phyloP scores from a whole-genome alignment of 2,113 vertebrate genomes.

The Peromyscus polionotus region DNA sequence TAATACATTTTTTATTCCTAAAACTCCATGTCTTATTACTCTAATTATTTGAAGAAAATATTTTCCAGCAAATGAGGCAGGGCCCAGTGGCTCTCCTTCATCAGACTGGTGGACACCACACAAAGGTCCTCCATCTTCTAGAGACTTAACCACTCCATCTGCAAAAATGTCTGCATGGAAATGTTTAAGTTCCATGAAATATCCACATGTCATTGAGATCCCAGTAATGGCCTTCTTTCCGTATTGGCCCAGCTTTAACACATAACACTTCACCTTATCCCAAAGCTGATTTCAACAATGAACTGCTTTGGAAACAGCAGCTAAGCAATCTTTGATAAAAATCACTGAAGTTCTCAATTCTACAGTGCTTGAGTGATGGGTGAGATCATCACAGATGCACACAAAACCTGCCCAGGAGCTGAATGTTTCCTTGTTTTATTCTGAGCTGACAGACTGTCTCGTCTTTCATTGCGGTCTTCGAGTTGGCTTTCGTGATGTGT shows the following conservation, averaged over 20 bases:
- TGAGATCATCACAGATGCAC: conserved; percentile 10
- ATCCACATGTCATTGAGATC: neutral
- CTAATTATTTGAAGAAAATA: neutral
- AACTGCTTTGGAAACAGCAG: conserved; percentile 34
- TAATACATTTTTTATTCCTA: neutral
- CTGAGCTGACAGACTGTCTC: conserved; percentile 47
- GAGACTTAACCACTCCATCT: neutral
- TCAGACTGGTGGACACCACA: neutral
- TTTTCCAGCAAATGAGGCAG: conserved; percentile 24
- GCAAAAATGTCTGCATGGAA: neutral
- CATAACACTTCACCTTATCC: neutral
- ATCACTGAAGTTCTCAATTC: conserved; percentile 37
- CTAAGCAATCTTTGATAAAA: conserved; percentile 53
- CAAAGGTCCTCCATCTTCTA: neutral
- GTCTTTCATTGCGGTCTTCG: conserved; percentile 30
- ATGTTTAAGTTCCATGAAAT: conserved; percentile 25
- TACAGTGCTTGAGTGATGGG: conserved; percentile 36
- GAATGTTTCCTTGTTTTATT: conserved; percentile 40
- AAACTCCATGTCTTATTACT: neutral
- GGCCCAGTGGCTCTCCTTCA: neutral
- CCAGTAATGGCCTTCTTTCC: neutral
- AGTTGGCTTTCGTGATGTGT: conserved; percentile 45
- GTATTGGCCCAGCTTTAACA: neutral
- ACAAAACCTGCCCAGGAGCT: neutral
- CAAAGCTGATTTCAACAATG: conserved; percentile 1